These are phyloP conservation scores for Philotrypesis tridentata DNA, from an alignment of 1,140 invertebrate genomes.

Conservation along the genomic window DNA sequence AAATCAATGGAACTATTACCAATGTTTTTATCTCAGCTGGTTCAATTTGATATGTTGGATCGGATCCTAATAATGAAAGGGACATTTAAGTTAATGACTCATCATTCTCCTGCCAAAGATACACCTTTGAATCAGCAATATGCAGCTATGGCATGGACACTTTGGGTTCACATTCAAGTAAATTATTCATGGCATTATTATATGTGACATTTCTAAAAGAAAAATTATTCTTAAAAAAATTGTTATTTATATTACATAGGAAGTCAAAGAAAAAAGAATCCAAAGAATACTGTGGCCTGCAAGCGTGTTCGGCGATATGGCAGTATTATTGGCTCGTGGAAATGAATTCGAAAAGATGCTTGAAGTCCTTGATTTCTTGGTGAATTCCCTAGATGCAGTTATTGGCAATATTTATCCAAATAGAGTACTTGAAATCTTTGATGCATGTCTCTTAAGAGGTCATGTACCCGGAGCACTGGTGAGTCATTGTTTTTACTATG, in stretches of 20 bases:
- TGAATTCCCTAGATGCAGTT: slow-evolving; percentile 38
- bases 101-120: slow-evolving; percentile 56
- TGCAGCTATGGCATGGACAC: slow-evolving; percentile 54
- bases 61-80: slow-evolving; percentile 41
- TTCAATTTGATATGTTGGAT: slow-evolving; percentile 77
- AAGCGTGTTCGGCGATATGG: slow-evolving; percentile 42
- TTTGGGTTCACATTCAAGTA: slow-evolving; percentile 57
- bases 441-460: slow-evolving; percentile 51
- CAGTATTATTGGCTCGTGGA: slow-evolving; percentile 54
- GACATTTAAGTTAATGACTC: slow-evolving; percentile 53
- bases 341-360: slow-evolving; percentile 53
- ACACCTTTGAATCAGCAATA: slow-evolving; percentile 49
- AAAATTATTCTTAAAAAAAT: neutral
- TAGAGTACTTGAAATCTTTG: slow-evolving; percentile 54
- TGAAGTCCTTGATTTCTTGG: slow-evolving; percentile 52
- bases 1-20: slow-evolving; percentile 77
- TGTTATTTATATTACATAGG: slow-evolving; percentile 42
- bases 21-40: slow-evolving; percentile 85
- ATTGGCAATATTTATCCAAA: slow-evolving; percentile 42
- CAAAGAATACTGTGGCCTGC: slow-evolving; percentile 21
- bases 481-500: slow-evolving; percentile 40
- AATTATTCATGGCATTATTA: slow-evolving; percentile 6
- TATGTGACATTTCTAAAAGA: neutral
- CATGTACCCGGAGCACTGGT: slow-evolving; percentile 57
- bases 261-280: slow-evolving; percentile 16